phyloP scores from a whole-genome alignment of 1,140 invertebrate genomes.

The Drosophila eugracilis region DNA sequence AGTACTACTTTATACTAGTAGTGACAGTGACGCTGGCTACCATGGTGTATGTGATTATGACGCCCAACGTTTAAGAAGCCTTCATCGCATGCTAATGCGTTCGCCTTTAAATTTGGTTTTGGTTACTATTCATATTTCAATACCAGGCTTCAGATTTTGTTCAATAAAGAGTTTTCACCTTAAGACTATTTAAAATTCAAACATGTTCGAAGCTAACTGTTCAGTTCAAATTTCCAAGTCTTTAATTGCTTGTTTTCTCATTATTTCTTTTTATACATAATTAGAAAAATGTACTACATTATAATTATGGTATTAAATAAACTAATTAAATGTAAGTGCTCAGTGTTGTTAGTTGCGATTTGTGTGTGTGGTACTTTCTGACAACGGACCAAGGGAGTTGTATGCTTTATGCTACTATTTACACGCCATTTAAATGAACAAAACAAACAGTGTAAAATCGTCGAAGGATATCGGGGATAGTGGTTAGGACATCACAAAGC shows the following conservation, averaged over 20 bases:
- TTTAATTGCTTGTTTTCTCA: conserved; percentile 43
- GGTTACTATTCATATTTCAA: background rate
- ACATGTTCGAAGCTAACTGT: conserved; percentile 4
- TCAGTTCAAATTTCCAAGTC: conserved; percentile 32
- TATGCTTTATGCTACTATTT: conserved; percentile 74
- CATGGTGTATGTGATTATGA: conserved; percentile 65
- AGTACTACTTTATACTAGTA: conserved; percentile 55
- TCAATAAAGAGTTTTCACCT: background rate
- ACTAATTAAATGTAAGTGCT: conserved; percentile 77
- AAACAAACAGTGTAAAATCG: conserved; percentile 70
- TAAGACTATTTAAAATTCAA: background rate
- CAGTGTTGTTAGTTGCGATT: conserved; percentile 56
- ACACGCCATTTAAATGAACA: conserved; percentile 66
- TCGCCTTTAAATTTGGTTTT: background rate
- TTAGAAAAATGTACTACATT: conserved; percentile 83
- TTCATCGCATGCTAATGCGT: background rate
- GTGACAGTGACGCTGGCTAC: conserved; percentile 49
- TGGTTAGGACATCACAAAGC: conserved; percentile 52
- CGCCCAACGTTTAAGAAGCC: conserved; percentile 19
- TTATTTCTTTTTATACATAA: conserved; percentile 61
- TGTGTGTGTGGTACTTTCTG: conserved; percentile 51
- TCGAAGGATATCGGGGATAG: conserved; percentile 19
- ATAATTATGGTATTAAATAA: conserved; percentile 79
- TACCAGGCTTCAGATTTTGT: background rate
- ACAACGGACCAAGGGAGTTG: conserved; percentile 45